phyloP scores from a whole-genome alignment of 2,888 invertebrate species.

The Sisyra terminalis region DNA sequence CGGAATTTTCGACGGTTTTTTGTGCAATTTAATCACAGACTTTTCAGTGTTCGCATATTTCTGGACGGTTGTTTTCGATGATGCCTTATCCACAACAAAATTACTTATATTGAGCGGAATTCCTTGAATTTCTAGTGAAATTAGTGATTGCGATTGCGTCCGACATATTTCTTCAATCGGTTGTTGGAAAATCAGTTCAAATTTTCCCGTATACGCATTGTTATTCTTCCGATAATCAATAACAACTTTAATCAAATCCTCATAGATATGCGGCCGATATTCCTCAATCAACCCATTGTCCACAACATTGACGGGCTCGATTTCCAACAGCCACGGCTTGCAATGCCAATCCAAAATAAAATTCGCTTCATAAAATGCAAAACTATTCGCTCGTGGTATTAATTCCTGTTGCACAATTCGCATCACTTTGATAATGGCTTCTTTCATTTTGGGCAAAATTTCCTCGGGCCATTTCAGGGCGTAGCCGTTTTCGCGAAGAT shows the following conservation, averaged over 20 bases:
- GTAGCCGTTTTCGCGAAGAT: background rate
- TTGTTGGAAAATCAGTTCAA: too few species aligned
- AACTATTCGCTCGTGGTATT: background rate
- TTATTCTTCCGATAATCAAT: too few species aligned
- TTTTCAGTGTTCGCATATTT: too few species aligned
- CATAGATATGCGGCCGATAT: background rate
- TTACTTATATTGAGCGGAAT: too few species aligned
- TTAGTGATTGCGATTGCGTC: too few species aligned
- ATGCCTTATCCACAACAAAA: too few species aligned
- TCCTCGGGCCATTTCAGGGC: background rate
- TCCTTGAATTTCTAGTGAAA: too few species aligned
- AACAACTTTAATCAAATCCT: slow-evolving; percentile 1
- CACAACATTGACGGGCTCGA: background rate
- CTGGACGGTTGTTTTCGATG: too few species aligned
- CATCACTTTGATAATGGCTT: background rate
- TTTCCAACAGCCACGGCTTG: background rate
- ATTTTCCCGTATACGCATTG: too few species aligned
- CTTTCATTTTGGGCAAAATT: background rate
- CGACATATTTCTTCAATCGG: too few species aligned
- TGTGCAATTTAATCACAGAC: too few species aligned
- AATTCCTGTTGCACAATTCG: background rate
- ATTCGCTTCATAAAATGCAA: background rate
- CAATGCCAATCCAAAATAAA: background rate
- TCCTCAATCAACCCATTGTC: background rate
- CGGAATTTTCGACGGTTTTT: too few species aligned